Percentiles rank a stretch among this genome's conserved stretches.
These are phyloP conservation scores for Mythimna loreyi DNA, from an alignment of 2,888 invertebrate genomes.

Conservation along the genomic window DNA sequence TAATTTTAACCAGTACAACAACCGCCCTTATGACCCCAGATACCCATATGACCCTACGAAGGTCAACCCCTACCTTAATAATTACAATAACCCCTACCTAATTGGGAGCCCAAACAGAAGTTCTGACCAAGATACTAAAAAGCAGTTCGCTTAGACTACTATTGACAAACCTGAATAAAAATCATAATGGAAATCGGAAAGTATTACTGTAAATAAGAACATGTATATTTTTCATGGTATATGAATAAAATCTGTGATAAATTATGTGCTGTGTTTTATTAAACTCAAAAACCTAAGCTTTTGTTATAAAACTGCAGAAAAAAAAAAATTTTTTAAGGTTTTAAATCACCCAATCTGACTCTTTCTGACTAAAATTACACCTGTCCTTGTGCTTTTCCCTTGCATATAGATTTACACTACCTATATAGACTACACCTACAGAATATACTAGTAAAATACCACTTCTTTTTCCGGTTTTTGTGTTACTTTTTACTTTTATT, in stretches of 20 bases:
- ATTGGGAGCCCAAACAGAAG: slow-evolving; percentile 50
- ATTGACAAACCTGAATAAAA: slow-evolving; percentile 1
- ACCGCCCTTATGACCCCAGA: slow-evolving; percentile 70
- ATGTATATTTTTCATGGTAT: slow-evolving; percentile 25
- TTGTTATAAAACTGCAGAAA: background rate
- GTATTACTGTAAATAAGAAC: slow-evolving; percentile 13
- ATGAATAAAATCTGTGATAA: slow-evolving; percentile 50
- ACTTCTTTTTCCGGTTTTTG: too few species aligned
- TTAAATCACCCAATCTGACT: too few species aligned
- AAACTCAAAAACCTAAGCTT: background rate
- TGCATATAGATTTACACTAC: too few species aligned
- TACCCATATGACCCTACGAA: slow-evolving; percentile 68
- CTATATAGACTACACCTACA: too few species aligned
- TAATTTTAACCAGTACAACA: slow-evolving; percentile 70
- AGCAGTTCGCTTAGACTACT: slow-evolving; percentile 40
- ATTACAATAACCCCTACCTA: slow-evolving; percentile 65
- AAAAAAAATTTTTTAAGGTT: too few species aligned
- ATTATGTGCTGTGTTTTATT: slow-evolving; percentile 16
- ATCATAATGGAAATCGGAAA: slow-evolving; percentile 3
- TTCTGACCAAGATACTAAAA: slow-evolving; percentile 66
- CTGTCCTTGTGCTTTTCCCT: too few species aligned
- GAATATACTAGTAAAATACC: too few species aligned
- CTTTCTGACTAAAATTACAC: too few species aligned
- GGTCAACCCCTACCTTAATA: slow-evolving; percentile 65
- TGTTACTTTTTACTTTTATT: too few species aligned